A percentile compares a stretch with the other conserved stretches of the same genome.
These are phyloP conservation scores for Cyclopterus lumpus DNA, from an alignment of 2,797 vertebrate genomes.

Conservation along the genomic window DNA sequence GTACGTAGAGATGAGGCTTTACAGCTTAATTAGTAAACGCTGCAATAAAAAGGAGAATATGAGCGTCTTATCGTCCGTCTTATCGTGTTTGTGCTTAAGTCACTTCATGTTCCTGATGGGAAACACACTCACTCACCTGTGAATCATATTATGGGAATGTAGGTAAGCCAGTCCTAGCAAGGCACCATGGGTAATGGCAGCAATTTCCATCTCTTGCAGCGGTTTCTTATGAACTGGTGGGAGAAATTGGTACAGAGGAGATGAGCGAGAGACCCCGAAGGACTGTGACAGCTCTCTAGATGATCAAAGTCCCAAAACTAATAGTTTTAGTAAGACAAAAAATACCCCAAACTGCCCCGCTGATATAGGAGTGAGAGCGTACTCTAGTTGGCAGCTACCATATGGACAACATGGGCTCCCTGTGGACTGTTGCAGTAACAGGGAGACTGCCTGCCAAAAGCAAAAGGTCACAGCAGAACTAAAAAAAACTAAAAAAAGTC, in stretches of 20 bases:
- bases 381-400: constrained; percentile 2
- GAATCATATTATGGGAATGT: constrained; percentile 98
- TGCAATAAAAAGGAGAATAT: constrained; percentile 28
- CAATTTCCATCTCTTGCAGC: constrained; percentile 98
- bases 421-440: constrained; percentile 13
- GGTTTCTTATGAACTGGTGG: constrained; percentile 96
- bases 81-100: constrained; percentile 2
- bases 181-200: constrained; percentile 99
- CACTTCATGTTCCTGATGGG: constrained; percentile 17
- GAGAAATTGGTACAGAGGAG: constrained; percentile 20
- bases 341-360: background rate
- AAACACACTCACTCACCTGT: constrained; percentile 86
- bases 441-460: background rate
- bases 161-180: constrained; percentile 98
- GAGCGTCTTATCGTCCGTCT: background rate
- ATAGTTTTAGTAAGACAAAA: background rate
- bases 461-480: constrained; percentile 37
- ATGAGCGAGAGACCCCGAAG: constrained; percentile 6
- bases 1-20: constrained; percentile 25
- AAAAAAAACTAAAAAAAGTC: too few species aligned
- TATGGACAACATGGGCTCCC: constrained; percentile 21
- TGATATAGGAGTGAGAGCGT: constrained; percentile 1
- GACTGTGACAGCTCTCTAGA: background rate
- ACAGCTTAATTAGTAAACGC: constrained; percentile 36
- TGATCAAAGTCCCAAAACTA: constrained; percentile 4